Evolutionary conservation across 2,888 invertebrate species (phyloP), one percentile per base, ranked within the genome.

Genomic region (Tipula unca): DNA sequence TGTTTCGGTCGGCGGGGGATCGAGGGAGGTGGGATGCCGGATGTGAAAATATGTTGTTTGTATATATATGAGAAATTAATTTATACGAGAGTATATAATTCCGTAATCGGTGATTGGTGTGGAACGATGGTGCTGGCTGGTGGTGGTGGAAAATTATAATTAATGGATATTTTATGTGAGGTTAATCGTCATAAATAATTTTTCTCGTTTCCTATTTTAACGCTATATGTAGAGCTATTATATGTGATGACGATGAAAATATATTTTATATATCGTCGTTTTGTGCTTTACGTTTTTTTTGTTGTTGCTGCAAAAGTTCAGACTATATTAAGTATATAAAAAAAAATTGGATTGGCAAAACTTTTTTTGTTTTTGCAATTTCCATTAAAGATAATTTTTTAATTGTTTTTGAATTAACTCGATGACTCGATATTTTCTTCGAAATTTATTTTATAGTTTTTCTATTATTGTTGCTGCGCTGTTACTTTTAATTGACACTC

Each of bases 141-240:
- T n/a, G n/a, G n/a, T n/a, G n/a, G 17, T 69, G 17, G 48, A 25
- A 69, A 69, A 69, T 69, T 69, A 69, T 69, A 69, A 69, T 69
- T 69, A 69, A 69, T 69, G 69, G 69, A 20, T 69, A 69, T 69
- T 69, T 69, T 69, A 69, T 69, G 69, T 69, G 69, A 69, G 69
- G 69, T 69, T 69, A 69, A 69, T 69, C 69, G 69, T 69, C 69
- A 69, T 69, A 69, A 69, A 69, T 69, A 25, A 25, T 69, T 69
- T 69, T 69, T 25, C 69, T 69, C 69, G 69, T 69, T 69, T 69
- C 10, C 69, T 14, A 25, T 69, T 69, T 25, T 25, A 69, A 69
- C 20, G 25, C 25, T 25, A 25, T 25, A 17, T 54, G n/a, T n/a
- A n/a, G n/a, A n/a, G n/a, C n/a, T 54, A 54, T 48, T n/a, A 17